Percentiles rank a stretch among this genome's conserved stretches.
Conservation (phyloP, 37 sponge, comb jelly and placozoan species). For the Chondrilla cf. caribensis region DNA sequence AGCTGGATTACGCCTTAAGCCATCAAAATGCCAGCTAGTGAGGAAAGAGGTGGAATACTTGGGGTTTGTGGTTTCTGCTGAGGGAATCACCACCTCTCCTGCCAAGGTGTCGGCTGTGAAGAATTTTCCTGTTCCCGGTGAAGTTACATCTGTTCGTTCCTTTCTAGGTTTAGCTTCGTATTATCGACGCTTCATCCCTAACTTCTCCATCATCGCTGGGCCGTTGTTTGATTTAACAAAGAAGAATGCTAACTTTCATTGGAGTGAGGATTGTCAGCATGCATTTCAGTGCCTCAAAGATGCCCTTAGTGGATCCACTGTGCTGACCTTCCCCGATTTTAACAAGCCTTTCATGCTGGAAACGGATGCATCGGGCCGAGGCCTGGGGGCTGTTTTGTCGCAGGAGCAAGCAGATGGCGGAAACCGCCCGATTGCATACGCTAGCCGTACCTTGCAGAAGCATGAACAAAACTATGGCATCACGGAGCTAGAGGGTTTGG, state of each 20-base stretch:
- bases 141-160: slow-evolving; percentile 4
- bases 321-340: slow-evolving; percentile 42
- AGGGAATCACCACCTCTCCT: slow-evolving; percentile 16
- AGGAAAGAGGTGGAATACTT: slow-evolving; percentile 12
- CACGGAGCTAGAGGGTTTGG: slow-evolving; percentile 52
- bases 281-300: slow-evolving; percentile 41
- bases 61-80: not conserved
- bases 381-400: slow-evolving; percentile 51
- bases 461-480: slow-evolving; percentile 52
- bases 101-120: slow-evolving; percentile 19
- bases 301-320: slow-evolving; percentile 21
- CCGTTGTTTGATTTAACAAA: slow-evolving; percentile 11
- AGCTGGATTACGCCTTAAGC: slow-evolving; percentile 31
- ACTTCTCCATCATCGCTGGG: slow-evolving; percentile 10
- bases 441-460: slow-evolving; percentile 46
- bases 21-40: slow-evolving; percentile 24
- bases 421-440: slow-evolving; percentile 36
- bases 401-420: slow-evolving; percentile 39
- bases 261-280: not conserved
- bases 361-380: slow-evolving; percentile 52
- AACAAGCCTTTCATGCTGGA: slow-evolving; percentile 28
- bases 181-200: slow-evolving; percentile 25
- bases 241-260: slow-evolving; percentile 18
- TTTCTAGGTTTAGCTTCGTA: slow-evolving; percentile 32
- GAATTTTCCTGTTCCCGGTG: slow-evolving; percentile 5